A percentile compares a stretch with the other conserved stretches of the same genome.
phyloP scores from a whole-genome alignment of 2,888 invertebrate genomes.

The Troides aeacus region DNA sequence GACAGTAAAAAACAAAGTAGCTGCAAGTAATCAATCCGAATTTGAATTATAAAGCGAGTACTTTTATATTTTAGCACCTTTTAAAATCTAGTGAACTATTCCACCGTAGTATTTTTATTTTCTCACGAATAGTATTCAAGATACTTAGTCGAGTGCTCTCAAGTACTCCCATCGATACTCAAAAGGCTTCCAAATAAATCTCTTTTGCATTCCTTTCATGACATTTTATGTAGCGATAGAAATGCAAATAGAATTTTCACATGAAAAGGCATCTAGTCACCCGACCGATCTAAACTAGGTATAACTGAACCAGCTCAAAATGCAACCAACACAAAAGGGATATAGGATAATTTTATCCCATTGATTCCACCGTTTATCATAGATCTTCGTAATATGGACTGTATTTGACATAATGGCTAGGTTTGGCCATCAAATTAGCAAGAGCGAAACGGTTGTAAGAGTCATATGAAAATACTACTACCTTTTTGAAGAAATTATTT shows the following conservation, averaged over 20 bases:
- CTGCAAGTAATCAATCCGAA: neutral
- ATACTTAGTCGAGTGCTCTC: constrained; percentile 1
- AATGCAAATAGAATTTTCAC: constrained; percentile 14
- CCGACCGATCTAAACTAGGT: neutral
- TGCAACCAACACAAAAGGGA: neutral
- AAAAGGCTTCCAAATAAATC: constrained; percentile 20
- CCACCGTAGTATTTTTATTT: neutral
- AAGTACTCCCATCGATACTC: constrained; percentile 5
- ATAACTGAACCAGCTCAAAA: neutral
- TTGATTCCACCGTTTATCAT: no score
- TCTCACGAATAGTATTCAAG: neutral
- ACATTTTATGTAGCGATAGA: constrained; percentile 17
- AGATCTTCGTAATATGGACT: no score
- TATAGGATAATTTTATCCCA: neutral
- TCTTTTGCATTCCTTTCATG: constrained; percentile 19
- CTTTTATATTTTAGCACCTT: neutral
- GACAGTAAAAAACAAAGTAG: no score
- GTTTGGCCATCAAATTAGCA: no score
- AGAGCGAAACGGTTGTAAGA: no score
- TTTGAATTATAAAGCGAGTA: neutral
- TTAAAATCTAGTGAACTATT: neutral
- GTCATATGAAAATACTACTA: no score
- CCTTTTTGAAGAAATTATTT: no score
- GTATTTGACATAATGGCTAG: no score
- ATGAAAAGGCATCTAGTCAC: constrained; percentile 1